phyloP scores from a whole-genome alignment of 2,113 vertebrate genomes.

The Bufo bufo region DNA sequence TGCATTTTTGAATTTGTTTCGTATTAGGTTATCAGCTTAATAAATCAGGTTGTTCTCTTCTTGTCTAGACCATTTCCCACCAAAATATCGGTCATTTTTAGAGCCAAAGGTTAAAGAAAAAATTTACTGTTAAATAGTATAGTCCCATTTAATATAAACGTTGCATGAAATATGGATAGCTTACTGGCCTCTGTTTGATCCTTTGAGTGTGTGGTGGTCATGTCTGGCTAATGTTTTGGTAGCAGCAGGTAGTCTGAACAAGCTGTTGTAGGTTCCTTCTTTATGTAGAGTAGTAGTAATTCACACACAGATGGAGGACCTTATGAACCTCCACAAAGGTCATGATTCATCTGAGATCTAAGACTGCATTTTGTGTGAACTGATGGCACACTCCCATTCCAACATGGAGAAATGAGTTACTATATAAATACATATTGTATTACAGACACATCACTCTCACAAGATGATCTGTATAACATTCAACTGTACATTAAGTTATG shows the following conservation, averaged over 20 bases:
- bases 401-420: background rate
- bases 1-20: too few species aligned
- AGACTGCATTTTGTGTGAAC: slow-evolving; percentile 59
- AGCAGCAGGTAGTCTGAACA: slow-evolving; percentile 96
- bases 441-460: background rate
- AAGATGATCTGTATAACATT: background rate
- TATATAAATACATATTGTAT: background rate
- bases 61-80: slow-evolving; percentile 13
- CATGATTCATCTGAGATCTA: slow-evolving; percentile 73
- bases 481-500: background rate
- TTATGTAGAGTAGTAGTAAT: slow-evolving; percentile 81
- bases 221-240: slow-evolving; percentile 96
- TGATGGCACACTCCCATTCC: slow-evolving; percentile 44
- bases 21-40: background rate
- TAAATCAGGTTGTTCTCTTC: background rate
- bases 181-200: slow-evolving; percentile 89
- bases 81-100: background rate
- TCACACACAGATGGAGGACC: slow-evolving; percentile 92
- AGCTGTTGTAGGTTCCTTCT: slow-evolving; percentile 87
- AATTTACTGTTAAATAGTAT: slow-evolving; percentile 30
- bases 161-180: slow-evolving; percentile 83
- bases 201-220: slow-evolving; percentile 82
- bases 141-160: slow-evolving; percentile 64
- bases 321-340: slow-evolving; percentile 92
- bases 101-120: background rate